phyloP scores from a whole-genome alignment of 2,888 invertebrate genomes.

The Sinelater perroti region DNA sequence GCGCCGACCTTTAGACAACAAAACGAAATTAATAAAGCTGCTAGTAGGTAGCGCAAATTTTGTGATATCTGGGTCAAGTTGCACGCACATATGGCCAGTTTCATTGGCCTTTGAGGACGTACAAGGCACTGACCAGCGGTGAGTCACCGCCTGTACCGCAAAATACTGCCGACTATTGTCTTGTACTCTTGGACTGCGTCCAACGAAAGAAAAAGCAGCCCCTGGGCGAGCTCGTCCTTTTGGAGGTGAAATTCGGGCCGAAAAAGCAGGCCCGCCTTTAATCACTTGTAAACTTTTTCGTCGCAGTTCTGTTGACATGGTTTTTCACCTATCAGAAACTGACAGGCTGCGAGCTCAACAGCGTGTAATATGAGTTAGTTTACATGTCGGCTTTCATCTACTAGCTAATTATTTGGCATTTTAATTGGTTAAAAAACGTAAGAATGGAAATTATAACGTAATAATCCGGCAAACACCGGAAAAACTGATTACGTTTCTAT shows the following conservation, averaged over 20 bases:
- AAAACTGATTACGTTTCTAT: too few species aligned
- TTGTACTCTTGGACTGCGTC: too few species aligned
- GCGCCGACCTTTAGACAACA: slow-evolving; percentile 4
- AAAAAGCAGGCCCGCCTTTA: too few species aligned
- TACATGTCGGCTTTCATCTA: neutral
- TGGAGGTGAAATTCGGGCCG: too few species aligned
- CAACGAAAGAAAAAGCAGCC: neutral
- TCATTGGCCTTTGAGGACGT: slow-evolving; percentile 33
- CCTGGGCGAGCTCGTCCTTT: too few species aligned
- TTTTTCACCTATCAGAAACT: too few species aligned
- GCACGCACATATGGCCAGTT: slow-evolving; percentile 26
- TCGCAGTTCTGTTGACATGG: too few species aligned
- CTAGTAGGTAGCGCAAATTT: slow-evolving; percentile 17
- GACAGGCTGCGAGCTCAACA: too few species aligned
- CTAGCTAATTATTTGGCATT: neutral
- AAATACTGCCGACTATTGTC: slow-evolving; percentile 12
- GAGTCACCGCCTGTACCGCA: slow-evolving; percentile 26
- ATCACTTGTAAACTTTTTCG: neutral
- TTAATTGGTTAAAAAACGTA: slow-evolving; percentile 7
- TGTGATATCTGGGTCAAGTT: slow-evolving; percentile 37
- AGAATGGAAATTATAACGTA: too few species aligned
- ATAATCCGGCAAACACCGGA: too few species aligned
- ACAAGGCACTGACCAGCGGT: slow-evolving; percentile 36
- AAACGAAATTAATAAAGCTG: slow-evolving; percentile 15
- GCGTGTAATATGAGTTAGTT: too few species aligned